Conservation (phyloP, 2,888 invertebrate species). For the Troides aeacus region DNA sequence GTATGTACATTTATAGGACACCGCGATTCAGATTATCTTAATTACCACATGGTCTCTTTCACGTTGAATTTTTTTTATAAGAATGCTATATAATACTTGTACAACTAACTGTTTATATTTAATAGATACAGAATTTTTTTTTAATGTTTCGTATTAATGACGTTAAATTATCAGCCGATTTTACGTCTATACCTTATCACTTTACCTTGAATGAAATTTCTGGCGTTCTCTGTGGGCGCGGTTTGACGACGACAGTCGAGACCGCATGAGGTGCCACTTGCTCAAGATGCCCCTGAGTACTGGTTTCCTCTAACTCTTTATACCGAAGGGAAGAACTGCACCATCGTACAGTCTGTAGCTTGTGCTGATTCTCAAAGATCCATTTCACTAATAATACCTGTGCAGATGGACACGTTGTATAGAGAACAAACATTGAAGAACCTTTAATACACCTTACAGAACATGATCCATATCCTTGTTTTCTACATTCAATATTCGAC, state of each 20-base stretch:
- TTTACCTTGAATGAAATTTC: slow-evolving; percentile 81
- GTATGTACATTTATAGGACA: background rate
- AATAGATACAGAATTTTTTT: background rate
- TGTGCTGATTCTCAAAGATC: slow-evolving; percentile 86
- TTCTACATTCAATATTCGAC: too few species aligned
- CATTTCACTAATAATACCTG: slow-evolving; percentile 82
- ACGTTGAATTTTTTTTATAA: background rate
- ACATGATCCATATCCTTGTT: too few species aligned
- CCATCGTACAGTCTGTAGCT: slow-evolving; percentile 81
- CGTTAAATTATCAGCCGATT: background rate
- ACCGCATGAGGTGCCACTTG: slow-evolving; percentile 45
- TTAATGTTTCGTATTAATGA: background rate
- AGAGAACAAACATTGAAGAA: background rate
- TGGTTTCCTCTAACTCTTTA: slow-evolving; percentile 71
- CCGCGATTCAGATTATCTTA: background rate
- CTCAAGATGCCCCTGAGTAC: slow-evolving; percentile 44
- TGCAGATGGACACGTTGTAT: slow-evolving; percentile 1
- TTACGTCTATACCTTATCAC: slow-evolving; percentile 33
- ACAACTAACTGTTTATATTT: background rate
- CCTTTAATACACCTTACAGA: too few species aligned
- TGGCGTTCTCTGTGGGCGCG: slow-evolving; percentile 60
- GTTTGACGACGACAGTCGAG: slow-evolving; percentile 41
- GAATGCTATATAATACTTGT: background rate
- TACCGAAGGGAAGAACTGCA: slow-evolving; percentile 79
- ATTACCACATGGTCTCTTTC: background rate